Conservation (phyloP, 2,888 invertebrate species). For the Zygothrica quintamaculata region DNA sequence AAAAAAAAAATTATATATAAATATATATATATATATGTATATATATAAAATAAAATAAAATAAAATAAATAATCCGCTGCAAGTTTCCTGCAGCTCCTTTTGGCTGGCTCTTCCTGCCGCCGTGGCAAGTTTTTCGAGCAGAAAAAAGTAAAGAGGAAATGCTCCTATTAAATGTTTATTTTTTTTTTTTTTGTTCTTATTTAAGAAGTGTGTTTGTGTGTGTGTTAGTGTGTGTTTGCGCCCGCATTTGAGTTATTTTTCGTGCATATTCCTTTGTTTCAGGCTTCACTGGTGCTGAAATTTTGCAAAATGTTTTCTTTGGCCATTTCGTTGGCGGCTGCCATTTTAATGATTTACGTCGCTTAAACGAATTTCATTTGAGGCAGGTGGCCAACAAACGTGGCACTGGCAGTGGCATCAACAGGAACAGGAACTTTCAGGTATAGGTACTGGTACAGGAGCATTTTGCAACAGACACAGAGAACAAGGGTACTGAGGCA, state of each 20-base stretch:
- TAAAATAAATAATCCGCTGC: conserved; percentile 66
- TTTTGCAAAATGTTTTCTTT: conserved; percentile 73
- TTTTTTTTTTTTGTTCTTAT: conserved; percentile 23
- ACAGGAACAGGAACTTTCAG: background rate
- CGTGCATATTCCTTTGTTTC: conserved; percentile 56
- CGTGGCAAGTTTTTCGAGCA: conserved; percentile 64
- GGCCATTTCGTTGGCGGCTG: conserved; percentile 64
- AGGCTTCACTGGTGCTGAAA: conserved; percentile 75
- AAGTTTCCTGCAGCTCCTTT: conserved; percentile 47
- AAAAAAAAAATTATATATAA: conserved; percentile 22
- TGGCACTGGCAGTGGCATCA: conserved; percentile 4
- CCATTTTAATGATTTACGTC: conserved; percentile 74
- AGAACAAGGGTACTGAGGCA: too few relatives aligned
- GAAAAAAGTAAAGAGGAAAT: conserved; percentile 62
- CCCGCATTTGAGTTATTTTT: conserved; percentile 32
- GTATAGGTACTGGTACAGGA: too few relatives aligned
- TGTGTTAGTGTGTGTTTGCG: conserved; percentile 20
- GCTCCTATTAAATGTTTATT: conserved; percentile 73
- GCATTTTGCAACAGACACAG: too few relatives aligned
- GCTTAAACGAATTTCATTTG: conserved; percentile 59
- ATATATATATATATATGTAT: background rate
- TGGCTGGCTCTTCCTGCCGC: conserved; percentile 21
- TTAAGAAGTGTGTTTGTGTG: background rate
- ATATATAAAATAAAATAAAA: conserved; percentile 26
- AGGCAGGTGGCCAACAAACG: conserved; percentile 40